Conservation (phyloP, 2,113 vertebrate species). For the Neotoma lepida region DNA sequence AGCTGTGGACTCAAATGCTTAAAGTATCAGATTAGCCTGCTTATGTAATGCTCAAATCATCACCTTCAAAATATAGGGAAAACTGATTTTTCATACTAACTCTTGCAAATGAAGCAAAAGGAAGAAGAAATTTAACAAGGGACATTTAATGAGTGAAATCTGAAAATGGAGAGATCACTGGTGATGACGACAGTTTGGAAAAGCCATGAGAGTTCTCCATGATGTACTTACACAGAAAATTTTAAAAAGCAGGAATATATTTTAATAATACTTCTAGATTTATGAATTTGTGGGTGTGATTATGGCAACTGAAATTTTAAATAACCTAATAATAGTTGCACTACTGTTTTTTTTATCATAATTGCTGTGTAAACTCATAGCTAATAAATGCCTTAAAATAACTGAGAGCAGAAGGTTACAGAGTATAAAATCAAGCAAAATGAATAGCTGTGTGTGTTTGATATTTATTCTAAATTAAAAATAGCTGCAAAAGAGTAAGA, state of each 20-base stretch:
- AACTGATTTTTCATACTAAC: conserved; percentile 11
- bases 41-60: neutral
- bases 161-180: neutral
- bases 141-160: neutral
- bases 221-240: neutral
- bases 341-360: conserved; percentile 15
- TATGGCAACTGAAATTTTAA: neutral
- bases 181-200: neutral
- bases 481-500: neutral
- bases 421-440: conserved; percentile 19
- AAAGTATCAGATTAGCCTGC: neutral
- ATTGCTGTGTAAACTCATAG: conserved; percentile 14
- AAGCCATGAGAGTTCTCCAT: neutral
- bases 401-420: neutral
- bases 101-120: neutral
- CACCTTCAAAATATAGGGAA: neutral
- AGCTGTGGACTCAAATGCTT: neutral
- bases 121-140: neutral
- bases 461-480: conserved; percentile 40
- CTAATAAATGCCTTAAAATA: conserved; percentile 6
- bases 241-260: neutral
- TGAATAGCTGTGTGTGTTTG: neutral
- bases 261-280: neutral
- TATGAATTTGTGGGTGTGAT: neutral
- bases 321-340: neutral